phyloP scores from a whole-genome alignment of 2,888 invertebrate species.

The Melitaea athalia region DNA sequence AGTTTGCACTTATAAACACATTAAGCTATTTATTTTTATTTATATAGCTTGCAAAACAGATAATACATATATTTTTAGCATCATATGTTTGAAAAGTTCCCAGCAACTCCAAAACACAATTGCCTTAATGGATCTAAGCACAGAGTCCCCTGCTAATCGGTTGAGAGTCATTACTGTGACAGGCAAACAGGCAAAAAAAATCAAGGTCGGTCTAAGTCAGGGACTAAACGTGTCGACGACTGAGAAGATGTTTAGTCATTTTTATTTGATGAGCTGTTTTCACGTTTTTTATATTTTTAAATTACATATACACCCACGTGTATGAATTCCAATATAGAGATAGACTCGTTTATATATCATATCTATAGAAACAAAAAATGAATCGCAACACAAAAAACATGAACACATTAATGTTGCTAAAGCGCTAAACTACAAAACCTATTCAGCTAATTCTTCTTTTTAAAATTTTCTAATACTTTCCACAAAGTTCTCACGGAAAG shows the following conservation, averaged over 20 bases:
- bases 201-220: slow-evolving; percentile 33
- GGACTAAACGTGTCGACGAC: slow-evolving; percentile 23
- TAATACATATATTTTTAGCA: neutral
- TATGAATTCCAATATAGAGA: neutral
- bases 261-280: slow-evolving; percentile 13
- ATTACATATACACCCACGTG: slow-evolving; percentile 1
- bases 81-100: neutral
- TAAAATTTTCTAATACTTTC: no score
- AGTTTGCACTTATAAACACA: no score
- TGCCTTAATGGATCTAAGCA: slow-evolving; percentile 2
- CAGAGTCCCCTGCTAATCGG: slow-evolving; percentile 1
- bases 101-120: neutral
- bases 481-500: no score
- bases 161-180: slow-evolving; percentile 9
- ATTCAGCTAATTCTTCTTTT: no score
- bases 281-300: neutral
- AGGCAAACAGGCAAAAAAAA: slow-evolving; percentile 28
- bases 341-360: neutral
- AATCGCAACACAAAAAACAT: no score
- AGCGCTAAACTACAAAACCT: no score
- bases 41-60: neutral
- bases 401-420: no score
- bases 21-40: no score
- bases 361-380: no score
- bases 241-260: slow-evolving; percentile 1